Conservation (phyloP, 1,140 invertebrate genomes). For the Drosophila malerkotliana region DNA sequence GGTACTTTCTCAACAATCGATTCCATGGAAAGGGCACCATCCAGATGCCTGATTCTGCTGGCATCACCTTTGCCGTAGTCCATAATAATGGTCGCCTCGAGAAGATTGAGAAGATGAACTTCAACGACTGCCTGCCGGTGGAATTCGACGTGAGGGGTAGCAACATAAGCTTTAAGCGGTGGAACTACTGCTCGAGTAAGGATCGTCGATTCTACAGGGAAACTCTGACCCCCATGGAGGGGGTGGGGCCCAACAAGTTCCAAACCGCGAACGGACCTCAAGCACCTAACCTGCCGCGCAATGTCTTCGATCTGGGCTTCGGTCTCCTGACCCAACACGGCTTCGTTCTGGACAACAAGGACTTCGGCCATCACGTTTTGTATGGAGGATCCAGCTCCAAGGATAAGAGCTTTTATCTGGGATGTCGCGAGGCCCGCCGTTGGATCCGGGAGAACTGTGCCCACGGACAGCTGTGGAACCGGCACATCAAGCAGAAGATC, state of each 20-base stretch:
- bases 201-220: constrained; percentile 59
- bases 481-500: constrained; percentile 15
- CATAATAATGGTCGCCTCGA: constrained; percentile 44
- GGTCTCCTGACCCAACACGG: constrained; percentile 21
- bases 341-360: constrained; percentile 17
- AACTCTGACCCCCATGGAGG: not conserved
- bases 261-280: constrained; percentile 12
- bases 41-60: constrained; percentile 7
- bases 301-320: constrained; percentile 62
- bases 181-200: constrained; percentile 43
- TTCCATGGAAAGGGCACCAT: constrained; percentile 65
- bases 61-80: constrained; percentile 41
- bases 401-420: constrained; percentile 30
- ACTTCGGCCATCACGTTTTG: not conserved
- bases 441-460: constrained; percentile 59
- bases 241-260: constrained; percentile 34
- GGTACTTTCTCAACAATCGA: constrained; percentile 43
- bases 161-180: constrained; percentile 25
- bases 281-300: not conserved
- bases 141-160: constrained; percentile 13
- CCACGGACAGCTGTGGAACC: constrained; percentile 31
- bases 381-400: not conserved
- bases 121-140: constrained; percentile 47
- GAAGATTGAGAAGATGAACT: constrained; percentile 47
- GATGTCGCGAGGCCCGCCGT: constrained; percentile 28